Evolutionary conservation across 2,888 invertebrate species (phyloP).

Genomic region (Ochropacha duplaris): DNA sequence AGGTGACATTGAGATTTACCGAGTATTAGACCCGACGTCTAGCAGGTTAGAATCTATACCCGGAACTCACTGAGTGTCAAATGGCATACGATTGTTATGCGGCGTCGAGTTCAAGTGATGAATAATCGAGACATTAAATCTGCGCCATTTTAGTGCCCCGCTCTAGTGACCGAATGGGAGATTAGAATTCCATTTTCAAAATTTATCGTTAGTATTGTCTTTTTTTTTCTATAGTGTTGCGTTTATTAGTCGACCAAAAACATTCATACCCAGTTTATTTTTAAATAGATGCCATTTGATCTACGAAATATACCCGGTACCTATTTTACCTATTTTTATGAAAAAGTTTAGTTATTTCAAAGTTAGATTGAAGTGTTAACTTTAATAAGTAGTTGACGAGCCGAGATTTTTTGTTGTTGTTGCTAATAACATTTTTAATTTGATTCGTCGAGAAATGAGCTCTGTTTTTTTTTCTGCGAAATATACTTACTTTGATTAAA

Average conservation of each 20-base stretch:
- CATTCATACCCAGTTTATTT: background rate
- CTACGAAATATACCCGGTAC: background rate
- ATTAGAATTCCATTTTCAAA: background rate
- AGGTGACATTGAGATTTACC: slow-evolving; percentile 35
- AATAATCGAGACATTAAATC: slow-evolving; percentile 10
- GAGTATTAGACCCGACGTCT: slow-evolving; percentile 49
- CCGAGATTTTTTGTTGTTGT: slow-evolving; percentile 23
- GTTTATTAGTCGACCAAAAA: too few species aligned
- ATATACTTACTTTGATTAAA: background rate
- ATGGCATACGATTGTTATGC: slow-evolving; percentile 37
- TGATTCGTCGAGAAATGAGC: slow-evolving; percentile 25
- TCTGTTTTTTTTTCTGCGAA: slow-evolving; percentile 15
- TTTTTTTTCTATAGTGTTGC: background rate
- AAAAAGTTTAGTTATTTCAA: slow-evolving; percentile 57
- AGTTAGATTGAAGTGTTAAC: slow-evolving; percentile 65
- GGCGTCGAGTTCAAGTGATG: slow-evolving; percentile 18
- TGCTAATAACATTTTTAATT: slow-evolving; percentile 50
- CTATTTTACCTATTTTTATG: slow-evolving; percentile 29
- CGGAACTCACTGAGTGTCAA: slow-evolving; percentile 55
- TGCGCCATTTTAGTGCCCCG: slow-evolving; percentile 19
- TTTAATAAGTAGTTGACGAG: slow-evolving; percentile 55
- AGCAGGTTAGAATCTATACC: slow-evolving; percentile 61
- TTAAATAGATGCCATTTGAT: background rate
- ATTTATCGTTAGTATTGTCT: background rate
- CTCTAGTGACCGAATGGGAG: slow-evolving; percentile 4